Evolutionary conservation across 2,797 vertebrate genomes (phyloP), one percentile per base, ranked within the genome.

Genomic region (Delichon dasypus): DNA sequence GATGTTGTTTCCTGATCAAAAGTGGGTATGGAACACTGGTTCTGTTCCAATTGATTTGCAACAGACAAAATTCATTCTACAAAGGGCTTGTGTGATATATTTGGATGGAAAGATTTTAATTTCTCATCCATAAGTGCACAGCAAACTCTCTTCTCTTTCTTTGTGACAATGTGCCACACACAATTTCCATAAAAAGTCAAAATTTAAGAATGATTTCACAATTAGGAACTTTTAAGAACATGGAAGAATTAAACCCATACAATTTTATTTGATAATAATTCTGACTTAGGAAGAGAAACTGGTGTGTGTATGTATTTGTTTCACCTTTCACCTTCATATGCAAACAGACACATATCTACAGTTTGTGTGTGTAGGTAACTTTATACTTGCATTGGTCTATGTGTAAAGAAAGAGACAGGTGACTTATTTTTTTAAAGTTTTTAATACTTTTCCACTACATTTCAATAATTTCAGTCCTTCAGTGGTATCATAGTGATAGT

Each of bases 271-370:
- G 3, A 57, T 48, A 50, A 57, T 14, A 3, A 38, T 70, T 68
- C 11, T 76, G 34, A 65, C 3, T 29, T 38, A 32, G 9, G 13
- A 40, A 80, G 61, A 26, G 8, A 81, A 60, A 30, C 11, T 13
- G 3, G 4, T 34, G 0, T 25, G 1, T 45, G 8, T 13, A 30
- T 25, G 6, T 17, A 23, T 32, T 14, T 23, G 5, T 50, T 50
- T 48, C 4, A 11, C 26, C n/a, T n/a, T n/a, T n/a, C n/a, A n/a
- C 5, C 6, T 50, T 42, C 16, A 2, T 61, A 18, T 27, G 29
- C 23, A 79, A 27, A 58, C 13, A 58, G 21, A 50, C 4, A 25
- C 5, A 3, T 13, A 11, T 29, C 10, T 61, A 9, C 16, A 22
- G 3, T 61, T 77, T 57, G 1, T 30, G 13, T 32, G 2, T 10